A percentile compares a stretch with the other conserved stretches of the same genome.
Evolutionary conservation across 2,113 vertebrate species (phyloP).

Genomic region (Dasyprocta punctata): DNA sequence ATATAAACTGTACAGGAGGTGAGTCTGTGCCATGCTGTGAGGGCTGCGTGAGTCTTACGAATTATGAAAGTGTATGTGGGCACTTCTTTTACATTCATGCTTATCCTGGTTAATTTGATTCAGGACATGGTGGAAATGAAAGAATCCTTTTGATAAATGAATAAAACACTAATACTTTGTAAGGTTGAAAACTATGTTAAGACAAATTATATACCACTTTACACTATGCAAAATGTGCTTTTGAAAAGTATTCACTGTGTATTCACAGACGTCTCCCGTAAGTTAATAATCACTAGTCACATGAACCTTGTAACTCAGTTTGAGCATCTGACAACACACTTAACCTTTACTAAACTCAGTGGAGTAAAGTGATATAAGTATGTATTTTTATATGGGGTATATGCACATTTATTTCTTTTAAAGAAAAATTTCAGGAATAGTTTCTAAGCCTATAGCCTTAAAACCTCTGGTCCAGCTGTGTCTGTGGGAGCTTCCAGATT

Average conservation of each 20-base stretch:
- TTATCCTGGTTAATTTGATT: slow-evolving; percentile 1
- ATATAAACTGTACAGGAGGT: not conserved
- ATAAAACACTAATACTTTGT: not conserved
- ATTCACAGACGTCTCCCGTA: slow-evolving; percentile 2
- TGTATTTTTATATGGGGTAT: not conserved
- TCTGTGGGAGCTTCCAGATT: not conserved
- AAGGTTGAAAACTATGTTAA: not conserved
- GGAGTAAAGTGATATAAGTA: slow-evolving; percentile 17
- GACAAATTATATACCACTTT: not conserved
- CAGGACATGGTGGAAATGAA: not conserved
- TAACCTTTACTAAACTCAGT: not conserved
- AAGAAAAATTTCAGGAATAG: not conserved
- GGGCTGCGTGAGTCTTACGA: not conserved
- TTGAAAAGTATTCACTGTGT: slow-evolving; percentile 19
- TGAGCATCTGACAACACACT: not conserved
- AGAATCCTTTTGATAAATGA: not conserved
- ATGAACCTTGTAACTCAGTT: slow-evolving; percentile 16
- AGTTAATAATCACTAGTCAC: slow-evolving; percentile 14
- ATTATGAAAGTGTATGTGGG: not conserved
- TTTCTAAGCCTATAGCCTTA: not conserved
- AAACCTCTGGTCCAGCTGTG: not conserved
- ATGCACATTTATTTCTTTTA: not conserved
- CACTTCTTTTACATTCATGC: not conserved
- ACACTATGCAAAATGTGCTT: not conserved
- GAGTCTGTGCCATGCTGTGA: not conserved